Evolutionary conservation across 1,140 invertebrate species (phyloP).

Genomic region (Heterodera schachtii): DNA sequence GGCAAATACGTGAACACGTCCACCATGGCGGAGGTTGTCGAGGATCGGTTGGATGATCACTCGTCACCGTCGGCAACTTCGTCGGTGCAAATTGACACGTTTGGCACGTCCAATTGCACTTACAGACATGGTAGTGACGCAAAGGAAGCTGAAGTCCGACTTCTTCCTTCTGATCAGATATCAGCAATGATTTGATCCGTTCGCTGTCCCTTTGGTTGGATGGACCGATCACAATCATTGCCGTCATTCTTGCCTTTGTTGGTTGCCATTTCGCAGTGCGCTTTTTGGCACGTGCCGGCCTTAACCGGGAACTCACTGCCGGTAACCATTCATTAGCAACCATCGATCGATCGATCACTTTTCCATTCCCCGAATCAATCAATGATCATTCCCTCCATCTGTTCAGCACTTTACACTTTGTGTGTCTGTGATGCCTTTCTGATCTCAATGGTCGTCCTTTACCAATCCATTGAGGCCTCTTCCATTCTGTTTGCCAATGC

Average conservation of each 20-base stretch:
- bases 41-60: background rate
- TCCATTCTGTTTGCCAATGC: conserved; percentile 35
- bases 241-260: conserved; percentile 46
- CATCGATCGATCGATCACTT: background rate
- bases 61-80: background rate
- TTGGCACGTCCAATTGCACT: conserved; percentile 16
- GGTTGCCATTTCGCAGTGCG: conserved; percentile 45
- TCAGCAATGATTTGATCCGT: conserved; percentile 29
- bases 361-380: background rate
- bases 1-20: background rate
- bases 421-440: conserved; percentile 53
- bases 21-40: no score
- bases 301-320: conserved; percentile 50
- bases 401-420: conserved; percentile 50
- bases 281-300: conserved; percentile 46
- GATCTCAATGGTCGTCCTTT: conserved; percentile 47
- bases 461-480: conserved; percentile 55
- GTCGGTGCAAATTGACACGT: background rate
- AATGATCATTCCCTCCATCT: conserved; percentile 15
- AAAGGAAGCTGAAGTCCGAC: background rate
- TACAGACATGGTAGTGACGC: conserved; percentile 22
- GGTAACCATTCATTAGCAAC: conserved; percentile 18
- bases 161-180: conserved; percentile 20
- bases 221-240: conserved; percentile 49
- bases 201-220: conserved; percentile 45